Base-by-base conservation (phyloP, 2,888 invertebrate species). In the Drosophila infuscata region DNA sequence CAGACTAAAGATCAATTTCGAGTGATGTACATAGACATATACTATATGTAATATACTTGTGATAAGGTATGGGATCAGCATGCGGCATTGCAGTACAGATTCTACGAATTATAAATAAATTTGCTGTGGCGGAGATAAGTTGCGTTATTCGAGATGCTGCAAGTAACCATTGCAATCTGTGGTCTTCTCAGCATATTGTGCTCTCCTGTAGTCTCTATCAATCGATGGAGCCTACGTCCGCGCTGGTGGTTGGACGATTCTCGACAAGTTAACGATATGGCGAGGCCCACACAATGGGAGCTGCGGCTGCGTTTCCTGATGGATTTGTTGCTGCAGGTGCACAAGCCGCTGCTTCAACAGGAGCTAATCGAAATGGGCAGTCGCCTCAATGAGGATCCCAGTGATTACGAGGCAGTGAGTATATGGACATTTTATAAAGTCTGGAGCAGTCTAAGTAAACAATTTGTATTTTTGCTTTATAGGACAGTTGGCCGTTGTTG, bases 281-380 rank as follows among this genome's bases (percentile, higher is more conserved):
- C 1, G 12, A 38, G n/a, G 30, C n/a, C 30, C 0, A 51, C 56
- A 3, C 48, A 54, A 4, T 73, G 76, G 74, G 56, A 73, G 15
- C 12, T 43, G 3, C 72, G 79, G 0, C 89, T 91, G 57, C 66
- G 76, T 9, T 91, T 91, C 12, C 59, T 90, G 11, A 38, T 90
- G 29, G 83, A 90, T 59, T 57, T 90, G 12, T n/a, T 91, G 68
- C 62, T 91, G 59, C 90, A 90, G 58, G 88, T 91, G 12, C 83
- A 91, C 41, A 90, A 83, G 32, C 91, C 90, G 2, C 51, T 90
- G 64, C 74, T 91, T 3, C 73, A 91, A 5, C 57, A 59, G 25
- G 74, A 91, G 29, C 76, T 90, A 3, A 65, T 80, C 0, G 64
- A 77, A 15, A 48, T 87, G 79, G 91, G 90, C 0, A 62, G 57